These are phyloP conservation scores for Umimayanthus kanabou DNA, from an alignment of 92 coral and sea anemone species.

Conservation along the genomic window DNA sequence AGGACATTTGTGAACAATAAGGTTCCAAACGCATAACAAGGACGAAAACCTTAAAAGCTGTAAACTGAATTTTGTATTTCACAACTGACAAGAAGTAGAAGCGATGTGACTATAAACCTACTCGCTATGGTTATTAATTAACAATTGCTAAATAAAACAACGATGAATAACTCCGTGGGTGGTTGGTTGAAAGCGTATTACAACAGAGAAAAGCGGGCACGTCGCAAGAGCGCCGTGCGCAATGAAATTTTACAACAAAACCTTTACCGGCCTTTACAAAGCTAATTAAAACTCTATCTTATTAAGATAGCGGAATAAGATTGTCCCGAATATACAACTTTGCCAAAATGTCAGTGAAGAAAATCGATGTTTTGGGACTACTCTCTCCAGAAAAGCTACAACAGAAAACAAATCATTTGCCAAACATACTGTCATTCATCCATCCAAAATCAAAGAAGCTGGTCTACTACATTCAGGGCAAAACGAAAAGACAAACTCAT, in stretches of 20 bases:
- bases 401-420: conserved; percentile 13
- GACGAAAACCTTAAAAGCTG: not conserved
- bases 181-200: conserved; percentile 28
- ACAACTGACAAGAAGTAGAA: not conserved
- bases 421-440: not conserved
- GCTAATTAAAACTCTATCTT: conserved; percentile 13
- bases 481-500: not conserved
- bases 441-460: not conserved
- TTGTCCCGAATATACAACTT: not conserved
- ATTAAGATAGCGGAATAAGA: not conserved
- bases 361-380: not conserved
- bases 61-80: not conserved
- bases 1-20: not conserved
- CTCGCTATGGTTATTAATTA: conserved; percentile 32
- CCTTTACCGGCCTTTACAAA: not conserved
- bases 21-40: not conserved
- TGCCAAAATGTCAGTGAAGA: not conserved
- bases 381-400: not conserved
- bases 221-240: conserved; percentile 7
- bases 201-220: conserved; percentile 27
- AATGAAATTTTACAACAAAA: conserved; percentile 14
- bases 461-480: not conserved
- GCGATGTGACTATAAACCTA: not conserved
- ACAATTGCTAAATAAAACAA: conserved; percentile 37
- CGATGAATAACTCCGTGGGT: conserved; percentile 48